Evolutionary conservation across 2,797 vertebrate species (phyloP).

Genomic region (Acipenser oxyrinchus): DNA sequence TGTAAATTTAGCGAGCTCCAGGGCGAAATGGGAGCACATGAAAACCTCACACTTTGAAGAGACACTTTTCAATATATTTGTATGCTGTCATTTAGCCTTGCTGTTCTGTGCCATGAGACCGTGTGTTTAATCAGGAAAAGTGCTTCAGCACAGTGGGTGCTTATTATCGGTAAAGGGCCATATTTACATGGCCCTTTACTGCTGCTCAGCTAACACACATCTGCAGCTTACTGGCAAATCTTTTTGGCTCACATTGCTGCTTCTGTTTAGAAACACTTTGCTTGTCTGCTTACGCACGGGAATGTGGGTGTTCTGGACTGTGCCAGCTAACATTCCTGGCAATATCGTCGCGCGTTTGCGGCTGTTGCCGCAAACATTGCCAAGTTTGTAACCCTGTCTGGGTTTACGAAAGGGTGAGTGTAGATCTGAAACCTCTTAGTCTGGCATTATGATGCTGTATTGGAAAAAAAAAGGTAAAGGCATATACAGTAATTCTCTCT

Average conservation of each 20-base stretch:
- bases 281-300: neutral
- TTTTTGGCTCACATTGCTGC: neutral
- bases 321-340: neutral
- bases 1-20: too few relatives aligned
- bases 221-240: neutral
- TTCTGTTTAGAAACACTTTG: neutral
- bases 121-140: too few relatives aligned
- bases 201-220: neutral
- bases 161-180: too few relatives aligned
- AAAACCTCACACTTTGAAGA: too few relatives aligned
- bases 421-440: neutral
- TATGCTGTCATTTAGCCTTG: too few relatives aligned
- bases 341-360: neutral
- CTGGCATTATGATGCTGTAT: neutral
- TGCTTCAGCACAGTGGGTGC: too few relatives aligned
- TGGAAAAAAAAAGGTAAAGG: too few relatives aligned
- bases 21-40: too few relatives aligned
- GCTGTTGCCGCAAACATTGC: neutral
- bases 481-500: too few relatives aligned
- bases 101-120: too few relatives aligned
- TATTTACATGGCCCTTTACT: neutral
- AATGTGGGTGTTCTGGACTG: neutral
- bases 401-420: neutral
- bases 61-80: too few relatives aligned
- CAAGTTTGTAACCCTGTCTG: neutral